phyloP scores from a whole-genome alignment of 2,888 invertebrate species.

The Steinernema scapterisci region DNA sequence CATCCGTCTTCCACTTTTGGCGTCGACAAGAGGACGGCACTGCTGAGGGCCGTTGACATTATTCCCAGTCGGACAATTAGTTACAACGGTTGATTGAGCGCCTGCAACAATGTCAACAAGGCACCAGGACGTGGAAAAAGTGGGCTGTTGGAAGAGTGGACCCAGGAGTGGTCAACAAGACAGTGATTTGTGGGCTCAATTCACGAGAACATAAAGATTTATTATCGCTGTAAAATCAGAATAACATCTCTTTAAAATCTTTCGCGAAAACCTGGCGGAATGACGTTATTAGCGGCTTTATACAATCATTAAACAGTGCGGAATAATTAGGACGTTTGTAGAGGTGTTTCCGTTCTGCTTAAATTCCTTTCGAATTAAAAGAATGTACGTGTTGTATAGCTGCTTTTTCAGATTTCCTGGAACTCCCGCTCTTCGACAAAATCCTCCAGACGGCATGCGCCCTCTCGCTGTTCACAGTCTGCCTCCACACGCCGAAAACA shows the following conservation, averaged over 20 bases:
- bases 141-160: not conserved
- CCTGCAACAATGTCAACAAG: not conserved
- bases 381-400: not conserved
- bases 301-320: too few species aligned
- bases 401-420: conserved; percentile 47
- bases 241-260: too few species aligned
- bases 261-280: too few species aligned
- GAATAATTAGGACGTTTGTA: too few species aligned
- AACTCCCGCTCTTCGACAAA: conserved; percentile 46
- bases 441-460: conserved; percentile 56
- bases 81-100: not conserved
- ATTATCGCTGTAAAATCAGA: too few species aligned
- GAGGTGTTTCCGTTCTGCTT: too few species aligned
- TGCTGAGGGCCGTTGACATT: too few species aligned
- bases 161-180: too few species aligned
- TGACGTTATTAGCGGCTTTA: too few species aligned
- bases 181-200: too few species aligned
- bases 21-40: not conserved
- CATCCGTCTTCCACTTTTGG: not conserved
- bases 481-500: conserved; percentile 94
- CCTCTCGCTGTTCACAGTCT: conserved; percentile 75
- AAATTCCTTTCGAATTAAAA: not conserved
- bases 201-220: too few species aligned
- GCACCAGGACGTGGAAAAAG: not conserved
- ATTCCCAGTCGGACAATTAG: not conserved